Evolutionary conservation across 2,888 invertebrate genomes (phyloP), one percentile per base, ranked within the genome.

Genomic region (Platypus cylindrus): DNA sequence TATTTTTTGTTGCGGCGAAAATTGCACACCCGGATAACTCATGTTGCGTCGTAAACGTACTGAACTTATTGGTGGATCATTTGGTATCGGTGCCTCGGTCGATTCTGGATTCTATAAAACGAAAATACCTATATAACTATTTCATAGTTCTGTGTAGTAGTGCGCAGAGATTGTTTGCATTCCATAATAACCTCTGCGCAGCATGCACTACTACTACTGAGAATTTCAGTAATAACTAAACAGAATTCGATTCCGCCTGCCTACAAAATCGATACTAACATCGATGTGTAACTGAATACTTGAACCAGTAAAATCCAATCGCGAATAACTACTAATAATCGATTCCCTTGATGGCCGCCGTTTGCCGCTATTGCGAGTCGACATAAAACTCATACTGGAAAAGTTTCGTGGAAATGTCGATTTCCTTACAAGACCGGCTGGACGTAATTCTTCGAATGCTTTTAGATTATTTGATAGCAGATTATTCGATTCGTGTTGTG

Each of bases 251-350:
- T n/a, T n/a, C n/a, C n/a, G n/a, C n/a, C n/a, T n/a, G n/a, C n/a
- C n/a, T 20, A 20, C 20, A 5, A 18, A 30, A 5, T 5, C 5
- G 27, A 32, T 36, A 62, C 67, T 61, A 56, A 74, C 74, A 47
- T 59, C 56, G 43, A 78, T 64, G 56, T 78, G 77, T 37, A 80
- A 64, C 52, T 78, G 78, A 39, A 78, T 60, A 53, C 75, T 77
- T 47, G 79, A 79, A 42, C 79, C 79, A 20, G 75, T 78, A 56
- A 80, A 79, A 59, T 80, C 79, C 70, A 79, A 70, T 46, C 75
- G 71, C 1, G 79, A 79, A 45, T 78, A 71, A 53, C 74, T 78
- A 12, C 78, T 78, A 47, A 78, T 73, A 22, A 79, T 74, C 2
- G 79, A 78, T 31, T 71, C 72, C 52, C 53, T 56, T 4, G 56